A percentile compares a stretch with the other conserved stretches of the same genome.
Conservation (phyloP, 2,888 invertebrate genomes). For the Rotaria socialis region DNA sequence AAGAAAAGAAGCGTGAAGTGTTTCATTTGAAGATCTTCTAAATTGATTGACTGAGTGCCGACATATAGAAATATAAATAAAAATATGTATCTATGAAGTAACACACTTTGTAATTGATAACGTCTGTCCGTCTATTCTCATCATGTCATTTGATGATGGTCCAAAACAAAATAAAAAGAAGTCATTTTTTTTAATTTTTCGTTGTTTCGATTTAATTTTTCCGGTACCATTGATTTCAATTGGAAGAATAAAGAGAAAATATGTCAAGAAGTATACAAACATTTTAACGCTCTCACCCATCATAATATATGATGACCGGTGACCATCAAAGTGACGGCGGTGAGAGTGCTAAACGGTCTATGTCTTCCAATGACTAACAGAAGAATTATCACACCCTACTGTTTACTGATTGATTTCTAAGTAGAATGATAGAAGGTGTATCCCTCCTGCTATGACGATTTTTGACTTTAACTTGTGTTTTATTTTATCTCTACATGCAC, state of each 20-base stretch:
- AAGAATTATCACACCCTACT: conserved; percentile 1
- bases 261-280: conserved; percentile 8
- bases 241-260: not conserved
- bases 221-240: not conserved
- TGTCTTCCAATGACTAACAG: not conserved
- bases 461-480: not conserved
- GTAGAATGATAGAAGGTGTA: not conserved
- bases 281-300: not conserved
- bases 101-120: not conserved
- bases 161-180: not conserved
- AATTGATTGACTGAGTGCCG: not conserved
- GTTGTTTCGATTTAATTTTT: not conserved
- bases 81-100: not conserved
- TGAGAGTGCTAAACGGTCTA: not conserved
- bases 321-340: not conserved
- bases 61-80: not conserved
- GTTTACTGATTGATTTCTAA: not conserved
- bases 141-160: not conserved
- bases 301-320: conserved; percentile 5
- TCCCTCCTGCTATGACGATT: not conserved
- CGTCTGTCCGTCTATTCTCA: not conserved
- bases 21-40: conserved; percentile 9
- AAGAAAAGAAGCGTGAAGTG: not conserved
- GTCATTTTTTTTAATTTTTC: not conserved
- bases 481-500: not conserved